Percentiles rank a stretch among this genome's conserved stretches.
These are phyloP conservation scores for Eulemur macaco DNA, from an alignment of 2,113 vertebrate species.

Conservation along the genomic window DNA sequence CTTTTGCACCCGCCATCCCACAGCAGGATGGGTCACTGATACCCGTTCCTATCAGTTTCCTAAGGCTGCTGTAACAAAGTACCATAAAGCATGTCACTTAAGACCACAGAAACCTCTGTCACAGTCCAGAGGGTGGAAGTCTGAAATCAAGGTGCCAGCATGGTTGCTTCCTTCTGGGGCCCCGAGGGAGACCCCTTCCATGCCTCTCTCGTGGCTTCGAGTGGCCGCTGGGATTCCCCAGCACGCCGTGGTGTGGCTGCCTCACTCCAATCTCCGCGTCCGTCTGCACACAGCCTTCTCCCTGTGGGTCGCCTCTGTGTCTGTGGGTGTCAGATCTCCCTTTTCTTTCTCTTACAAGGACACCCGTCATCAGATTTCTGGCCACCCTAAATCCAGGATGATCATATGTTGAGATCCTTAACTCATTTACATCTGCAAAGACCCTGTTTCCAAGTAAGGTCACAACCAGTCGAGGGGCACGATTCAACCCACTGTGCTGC, in stretches of 20 bases:
- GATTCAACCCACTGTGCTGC: accelerated
- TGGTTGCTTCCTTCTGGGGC: neutral
- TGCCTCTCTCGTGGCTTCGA: accelerated
- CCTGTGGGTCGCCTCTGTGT: neutral
- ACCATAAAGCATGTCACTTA: accelerated
- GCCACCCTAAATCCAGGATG: neutral
- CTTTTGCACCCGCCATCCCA: no score
- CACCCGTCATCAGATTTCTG: neutral
- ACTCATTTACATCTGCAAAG: neutral
- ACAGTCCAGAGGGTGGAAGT: neutral
- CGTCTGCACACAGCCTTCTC: accelerated
- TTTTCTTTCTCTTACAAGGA: neutral
- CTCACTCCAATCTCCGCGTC: neutral
- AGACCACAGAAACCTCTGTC: no score
- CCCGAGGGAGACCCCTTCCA: accelerated
- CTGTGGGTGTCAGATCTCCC: neutral
- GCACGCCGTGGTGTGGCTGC: no score
- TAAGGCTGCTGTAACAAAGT: neutral
- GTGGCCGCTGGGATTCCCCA: accelerated
- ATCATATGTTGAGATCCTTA: neutral
- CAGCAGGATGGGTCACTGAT: accelerated
- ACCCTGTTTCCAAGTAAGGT: neutral
- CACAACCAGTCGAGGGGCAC: neutral
- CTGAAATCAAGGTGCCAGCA: neutral
- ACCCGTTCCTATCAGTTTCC: neutral